Conservation (phyloP, 1,140 invertebrate species). For the Centruroides sculpturatus region DNA sequence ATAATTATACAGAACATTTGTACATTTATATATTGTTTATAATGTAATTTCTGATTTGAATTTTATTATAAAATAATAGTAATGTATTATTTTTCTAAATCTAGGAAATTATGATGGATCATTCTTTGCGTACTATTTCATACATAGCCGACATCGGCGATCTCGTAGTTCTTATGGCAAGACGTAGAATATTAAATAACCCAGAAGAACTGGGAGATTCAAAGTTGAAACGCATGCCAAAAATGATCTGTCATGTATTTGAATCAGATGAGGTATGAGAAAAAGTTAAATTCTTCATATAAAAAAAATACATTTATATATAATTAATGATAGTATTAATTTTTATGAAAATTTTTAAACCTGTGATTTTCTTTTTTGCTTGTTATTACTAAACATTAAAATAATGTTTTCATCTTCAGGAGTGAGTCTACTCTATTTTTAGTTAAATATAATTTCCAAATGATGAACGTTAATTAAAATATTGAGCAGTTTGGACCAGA, state of each 20-base stretch:
- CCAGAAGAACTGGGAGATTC: conserved; percentile 25
- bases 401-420: no score
- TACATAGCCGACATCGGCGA: conserved; percentile 99
- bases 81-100: not conserved
- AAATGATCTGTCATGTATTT: conserved; percentile 99
- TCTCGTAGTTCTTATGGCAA: conserved; percentile 93
- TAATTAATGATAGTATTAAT: no score
- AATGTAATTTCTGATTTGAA: not conserved
- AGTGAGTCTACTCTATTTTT: no score
- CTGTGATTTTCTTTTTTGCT: no score
- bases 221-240: conserved; percentile 83
- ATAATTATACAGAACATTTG: no score
- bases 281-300: no score
- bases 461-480: no score
- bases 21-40: no score
- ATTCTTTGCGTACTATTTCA: conserved; percentile 91
- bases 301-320: not conserved
- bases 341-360: no score
- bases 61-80: not conserved
- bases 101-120: conserved; percentile 99
- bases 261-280: conserved; percentile 84
- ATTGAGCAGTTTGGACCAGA: no score
- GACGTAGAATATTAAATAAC: conserved; percentile 41
- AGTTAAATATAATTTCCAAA: no score
- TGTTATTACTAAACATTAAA: no score